phyloP scores from a whole-genome alignment of 2,113 vertebrate species.

The Lagopus leucura region DNA sequence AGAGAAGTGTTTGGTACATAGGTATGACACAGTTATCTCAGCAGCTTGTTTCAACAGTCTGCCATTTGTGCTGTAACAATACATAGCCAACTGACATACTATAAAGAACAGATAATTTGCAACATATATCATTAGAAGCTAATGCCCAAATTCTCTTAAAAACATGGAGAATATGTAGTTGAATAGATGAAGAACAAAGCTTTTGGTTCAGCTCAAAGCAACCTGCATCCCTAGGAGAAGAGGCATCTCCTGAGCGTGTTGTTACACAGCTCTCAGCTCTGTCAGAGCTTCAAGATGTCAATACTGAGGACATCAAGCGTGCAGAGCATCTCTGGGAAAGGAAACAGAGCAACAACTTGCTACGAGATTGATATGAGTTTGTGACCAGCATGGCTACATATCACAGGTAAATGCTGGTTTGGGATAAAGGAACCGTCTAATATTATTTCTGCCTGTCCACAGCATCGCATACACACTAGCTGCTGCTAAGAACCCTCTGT shows the following conservation, averaged over 20 bases:
- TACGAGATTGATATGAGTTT: background rate
- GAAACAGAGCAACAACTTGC: background rate
- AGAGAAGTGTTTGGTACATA: background rate
- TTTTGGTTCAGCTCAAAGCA: background rate
- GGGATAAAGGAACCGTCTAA: rapidly evolving
- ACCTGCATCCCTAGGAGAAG: background rate
- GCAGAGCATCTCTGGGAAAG: background rate
- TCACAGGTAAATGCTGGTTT: background rate
- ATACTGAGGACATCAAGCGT: background rate
- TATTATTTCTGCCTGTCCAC: background rate
- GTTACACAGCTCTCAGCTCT: background rate
- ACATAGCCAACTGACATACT: background rate
- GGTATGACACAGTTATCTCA: background rate
- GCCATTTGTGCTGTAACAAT: background rate
- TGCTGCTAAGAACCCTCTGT: background rate
- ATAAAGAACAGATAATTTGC: background rate
- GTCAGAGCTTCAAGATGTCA: background rate
- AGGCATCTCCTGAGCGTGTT: background rate
- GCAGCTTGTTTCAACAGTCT: constrained; percentile 5
- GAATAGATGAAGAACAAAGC: background rate
- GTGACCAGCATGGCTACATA: rapidly evolving
- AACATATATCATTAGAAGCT: background rate
- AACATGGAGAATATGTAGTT: background rate
- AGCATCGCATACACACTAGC: background rate
- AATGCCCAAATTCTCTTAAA: background rate